Evolutionary conservation across 1,140 invertebrate species (phyloP).

Genomic region (Ceratitis capitata): DNA sequence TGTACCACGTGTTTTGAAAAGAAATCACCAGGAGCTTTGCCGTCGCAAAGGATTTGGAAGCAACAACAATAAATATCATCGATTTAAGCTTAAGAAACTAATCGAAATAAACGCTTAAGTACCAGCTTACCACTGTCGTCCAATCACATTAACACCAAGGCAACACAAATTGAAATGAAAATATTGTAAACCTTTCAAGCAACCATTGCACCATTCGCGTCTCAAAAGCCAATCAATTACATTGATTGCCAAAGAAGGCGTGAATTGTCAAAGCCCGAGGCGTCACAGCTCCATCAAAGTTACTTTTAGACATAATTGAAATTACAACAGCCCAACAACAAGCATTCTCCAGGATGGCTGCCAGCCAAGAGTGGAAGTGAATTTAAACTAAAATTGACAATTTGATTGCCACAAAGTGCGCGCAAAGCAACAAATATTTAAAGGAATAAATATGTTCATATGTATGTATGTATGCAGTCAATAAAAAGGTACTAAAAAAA

Average conservation of each 20-base stretch:
- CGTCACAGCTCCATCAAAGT: not conserved
- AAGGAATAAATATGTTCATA: not conserved
- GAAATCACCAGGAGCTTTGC: too few relatives aligned
- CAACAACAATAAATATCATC: too few relatives aligned
- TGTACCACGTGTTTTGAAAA: too few relatives aligned
- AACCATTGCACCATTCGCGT: not conserved
- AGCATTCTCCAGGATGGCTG: not conserved
- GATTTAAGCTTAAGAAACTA: too few relatives aligned
- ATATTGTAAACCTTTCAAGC: not conserved
- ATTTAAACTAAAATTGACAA: slow-evolving; percentile 1
- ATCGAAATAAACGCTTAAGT: too few relatives aligned
- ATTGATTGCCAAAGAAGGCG: not conserved
- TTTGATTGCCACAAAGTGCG: not conserved
- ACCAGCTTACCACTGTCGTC: too few relatives aligned
- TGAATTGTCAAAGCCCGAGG: slow-evolving; percentile 14
- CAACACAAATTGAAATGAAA: too few relatives aligned
- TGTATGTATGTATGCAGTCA: not conserved
- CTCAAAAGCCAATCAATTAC: slow-evolving; percentile 32
- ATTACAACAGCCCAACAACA: not conserved
- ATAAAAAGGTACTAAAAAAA: not conserved
- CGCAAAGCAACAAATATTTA: not conserved
- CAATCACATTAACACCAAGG: too few relatives aligned
- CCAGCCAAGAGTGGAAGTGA: not conserved
- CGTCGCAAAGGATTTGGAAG: not conserved
- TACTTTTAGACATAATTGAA: slow-evolving; percentile 3